Conservation (phyloP, 2,113 vertebrate species). For the Gobio gobio region DNA sequence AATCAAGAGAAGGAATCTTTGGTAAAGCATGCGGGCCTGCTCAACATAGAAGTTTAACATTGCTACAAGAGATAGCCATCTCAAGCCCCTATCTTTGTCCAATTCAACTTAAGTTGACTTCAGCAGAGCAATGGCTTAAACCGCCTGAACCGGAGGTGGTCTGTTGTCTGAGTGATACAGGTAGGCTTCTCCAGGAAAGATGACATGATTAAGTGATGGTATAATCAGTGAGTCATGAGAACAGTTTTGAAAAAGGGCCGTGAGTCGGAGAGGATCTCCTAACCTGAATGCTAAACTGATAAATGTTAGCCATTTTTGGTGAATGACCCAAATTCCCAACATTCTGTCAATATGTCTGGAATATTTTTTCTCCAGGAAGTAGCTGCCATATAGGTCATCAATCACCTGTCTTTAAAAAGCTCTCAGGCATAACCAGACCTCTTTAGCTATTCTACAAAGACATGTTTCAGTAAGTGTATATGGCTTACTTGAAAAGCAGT, state of each 20-base stretch:
- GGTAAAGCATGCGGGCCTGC: constrained; percentile 60
- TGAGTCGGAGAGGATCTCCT: background rate
- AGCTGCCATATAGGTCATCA: background rate
- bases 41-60: constrained; percentile 67
- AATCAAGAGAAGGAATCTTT: constrained; percentile 49
- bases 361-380: background rate
- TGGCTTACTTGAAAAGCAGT: background rate
- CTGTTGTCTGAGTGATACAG: constrained; percentile 40
- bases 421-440: constrained; percentile 17
- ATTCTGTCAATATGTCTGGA: background rate
- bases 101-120: constrained; percentile 55
- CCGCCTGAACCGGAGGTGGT: constrained; percentile 34
- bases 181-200: constrained; percentile 36
- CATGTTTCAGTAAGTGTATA: constrained; percentile 13
- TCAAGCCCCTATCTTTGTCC: constrained; percentile 58
- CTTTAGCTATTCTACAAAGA: constrained; percentile 18
- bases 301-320: background rate
- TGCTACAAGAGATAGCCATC: constrained; percentile 61
- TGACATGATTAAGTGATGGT: constrained; percentile 36
- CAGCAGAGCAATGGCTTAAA: constrained; percentile 51
- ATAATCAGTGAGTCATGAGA: constrained; percentile 23
- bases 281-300: background rate
- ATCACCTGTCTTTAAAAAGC: constrained; percentile 18
- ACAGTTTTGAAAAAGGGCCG: background rate
- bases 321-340: background rate